Evolutionary conservation across 2,888 invertebrate genomes (phyloP).

Genomic region (Sympetrum striolatum): DNA sequence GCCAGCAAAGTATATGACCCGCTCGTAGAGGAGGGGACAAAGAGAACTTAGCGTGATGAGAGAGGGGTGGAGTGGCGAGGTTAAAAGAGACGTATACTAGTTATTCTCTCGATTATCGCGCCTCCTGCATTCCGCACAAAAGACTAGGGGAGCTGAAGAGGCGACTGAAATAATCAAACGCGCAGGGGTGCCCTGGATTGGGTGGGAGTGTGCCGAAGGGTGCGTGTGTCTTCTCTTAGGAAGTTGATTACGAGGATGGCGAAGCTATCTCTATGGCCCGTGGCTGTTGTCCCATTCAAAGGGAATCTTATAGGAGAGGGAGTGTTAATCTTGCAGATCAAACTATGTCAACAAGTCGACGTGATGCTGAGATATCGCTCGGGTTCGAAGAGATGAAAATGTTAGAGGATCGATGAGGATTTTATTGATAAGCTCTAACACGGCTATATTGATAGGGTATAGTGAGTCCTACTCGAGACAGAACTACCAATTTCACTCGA

Average conservation of each 20-base stretch:
- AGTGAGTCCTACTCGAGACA: too few relatives aligned
- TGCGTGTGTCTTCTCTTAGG: not conserved
- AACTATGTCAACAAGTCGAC: not conserved
- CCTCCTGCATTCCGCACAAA: slow-evolving; percentile 1
- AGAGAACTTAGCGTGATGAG: slow-evolving; percentile 1
- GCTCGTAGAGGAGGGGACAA: not conserved
- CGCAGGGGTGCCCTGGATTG: not conserved
- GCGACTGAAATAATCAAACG: slow-evolving; percentile 35
- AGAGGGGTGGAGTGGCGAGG: not conserved
- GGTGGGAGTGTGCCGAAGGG: not conserved
- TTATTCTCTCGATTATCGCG: slow-evolving; percentile 35
- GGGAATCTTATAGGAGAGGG: not conserved
- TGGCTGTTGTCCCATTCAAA: not conserved
- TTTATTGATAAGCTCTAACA: too few relatives aligned
- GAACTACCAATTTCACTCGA: too few relatives aligned
- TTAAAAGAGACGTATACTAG: not conserved
- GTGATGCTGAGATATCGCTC: not conserved
- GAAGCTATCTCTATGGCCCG: not conserved
- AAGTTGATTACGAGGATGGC: not conserved
- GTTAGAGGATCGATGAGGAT: too few relatives aligned
- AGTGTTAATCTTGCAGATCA: not conserved
- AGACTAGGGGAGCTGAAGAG: not conserved
- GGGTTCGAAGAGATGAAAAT: too few relatives aligned
- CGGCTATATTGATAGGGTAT: too few relatives aligned
- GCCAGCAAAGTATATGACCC: not conserved